Percentiles rank a stretch among this genome's conserved stretches.
Evolutionary conservation across 1,140 invertebrate species (phyloP).

Genomic region (Homarus americanus): DNA sequence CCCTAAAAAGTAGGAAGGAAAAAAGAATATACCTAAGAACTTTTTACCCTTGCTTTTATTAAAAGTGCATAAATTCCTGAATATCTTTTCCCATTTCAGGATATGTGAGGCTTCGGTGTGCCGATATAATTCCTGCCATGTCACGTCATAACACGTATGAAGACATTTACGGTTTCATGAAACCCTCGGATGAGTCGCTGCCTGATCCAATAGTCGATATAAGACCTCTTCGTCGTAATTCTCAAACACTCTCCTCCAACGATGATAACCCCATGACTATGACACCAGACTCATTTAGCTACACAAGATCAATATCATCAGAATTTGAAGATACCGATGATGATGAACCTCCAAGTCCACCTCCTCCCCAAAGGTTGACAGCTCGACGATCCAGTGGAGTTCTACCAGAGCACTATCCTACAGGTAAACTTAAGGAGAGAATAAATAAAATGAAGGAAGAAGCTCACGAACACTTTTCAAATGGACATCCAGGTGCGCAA

Average conservation of each 20-base stretch:
- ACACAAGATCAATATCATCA: neutral
- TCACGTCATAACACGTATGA: slow-evolving; percentile 64
- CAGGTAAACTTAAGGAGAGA: neutral
- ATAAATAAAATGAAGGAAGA: neutral
- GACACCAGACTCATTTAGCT: neutral
- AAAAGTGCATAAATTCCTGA: too few species aligned
- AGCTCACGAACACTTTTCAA: neutral
- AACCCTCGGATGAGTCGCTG: slow-evolving; percentile 42
- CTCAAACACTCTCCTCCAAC: neutral
- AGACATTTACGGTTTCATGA: slow-evolving; percentile 62
- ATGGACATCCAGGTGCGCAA: neutral
- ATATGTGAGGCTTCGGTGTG: slow-evolving; percentile 75
- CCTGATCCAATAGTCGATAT: slow-evolving; percentile 60
- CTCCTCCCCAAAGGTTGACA: neutral
- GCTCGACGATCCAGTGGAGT: slow-evolving; percentile 53
- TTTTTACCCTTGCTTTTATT: too few species aligned
- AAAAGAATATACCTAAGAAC: too few species aligned
- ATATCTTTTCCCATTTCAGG: too few species aligned
- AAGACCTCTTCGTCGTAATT: slow-evolving; percentile 46
- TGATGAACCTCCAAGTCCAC: slow-evolving; percentile 21
- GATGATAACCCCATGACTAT: neutral
- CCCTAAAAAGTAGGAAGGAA: too few species aligned
- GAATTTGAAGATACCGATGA: slow-evolving; percentile 39
- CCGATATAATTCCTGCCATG: slow-evolving; percentile 73
- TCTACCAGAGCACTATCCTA: slow-evolving; percentile 50